Conservation (phyloP, 2,797 vertebrate genomes). For the Rhinichthys osculus region DNA sequence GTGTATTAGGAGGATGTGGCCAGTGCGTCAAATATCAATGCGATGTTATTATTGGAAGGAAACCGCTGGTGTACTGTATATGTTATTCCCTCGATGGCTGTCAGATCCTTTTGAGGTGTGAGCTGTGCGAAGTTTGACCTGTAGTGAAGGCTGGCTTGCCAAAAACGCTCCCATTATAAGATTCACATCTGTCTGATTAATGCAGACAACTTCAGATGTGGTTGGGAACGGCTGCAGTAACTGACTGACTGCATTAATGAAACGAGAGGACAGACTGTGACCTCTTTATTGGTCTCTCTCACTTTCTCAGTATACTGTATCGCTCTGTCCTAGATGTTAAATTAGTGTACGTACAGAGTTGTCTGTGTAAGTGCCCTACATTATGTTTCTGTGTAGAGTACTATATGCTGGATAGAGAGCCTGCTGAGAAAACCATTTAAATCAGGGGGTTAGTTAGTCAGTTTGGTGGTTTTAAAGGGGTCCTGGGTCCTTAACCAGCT, state of each 20-base stretch:
- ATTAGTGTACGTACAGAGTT: neutral
- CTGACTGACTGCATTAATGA: slow-evolving; percentile 14
- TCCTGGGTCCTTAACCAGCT: neutral
- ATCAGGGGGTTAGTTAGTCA: neutral
- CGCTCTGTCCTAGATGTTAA: neutral
- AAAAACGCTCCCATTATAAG: neutral
- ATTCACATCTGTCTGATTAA: slow-evolving; percentile 40
- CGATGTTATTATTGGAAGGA: neutral
- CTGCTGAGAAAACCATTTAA: neutral
- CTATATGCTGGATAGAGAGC: neutral
- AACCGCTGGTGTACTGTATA: too few relatives aligned
- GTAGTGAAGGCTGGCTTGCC: slow-evolving; percentile 15
- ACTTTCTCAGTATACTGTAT: slow-evolving; percentile 17
- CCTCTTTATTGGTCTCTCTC: slow-evolving; percentile 13
- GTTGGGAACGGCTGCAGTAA: neutral
- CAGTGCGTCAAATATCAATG: neutral
- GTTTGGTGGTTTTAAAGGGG: neutral
- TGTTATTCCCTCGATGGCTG: neutral
- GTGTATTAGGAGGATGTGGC: neutral
- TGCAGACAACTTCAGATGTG: slow-evolving; percentile 27
- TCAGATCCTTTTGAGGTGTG: neutral
- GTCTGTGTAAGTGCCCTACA: neutral
- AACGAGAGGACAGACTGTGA: slow-evolving; percentile 6
- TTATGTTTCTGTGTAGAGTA: neutral
- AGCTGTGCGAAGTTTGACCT: slow-evolving; percentile 18